Evolutionary conservation across 1,140 invertebrate genomes (phyloP), one percentile per base, ranked within the genome.

Genomic region (Dolichoris vasculosae): DNA sequence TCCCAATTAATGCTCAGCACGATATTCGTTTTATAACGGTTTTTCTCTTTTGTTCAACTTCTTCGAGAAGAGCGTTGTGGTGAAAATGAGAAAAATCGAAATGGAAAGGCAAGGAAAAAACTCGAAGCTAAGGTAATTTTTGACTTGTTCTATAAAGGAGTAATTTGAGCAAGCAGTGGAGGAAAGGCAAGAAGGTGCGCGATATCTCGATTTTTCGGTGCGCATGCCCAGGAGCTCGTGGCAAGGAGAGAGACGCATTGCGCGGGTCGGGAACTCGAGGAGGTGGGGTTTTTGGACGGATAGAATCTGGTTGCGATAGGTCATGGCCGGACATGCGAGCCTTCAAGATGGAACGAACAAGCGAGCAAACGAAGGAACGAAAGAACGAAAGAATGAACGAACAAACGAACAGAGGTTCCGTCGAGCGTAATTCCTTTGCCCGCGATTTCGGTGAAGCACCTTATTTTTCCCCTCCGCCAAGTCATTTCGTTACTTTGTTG

Each of bases 301-400:
- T 86, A 80, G 85, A 86, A 86, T 86, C 85, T 86, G 85, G 75
- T 86, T 86, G 79, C 71, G 85, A 86, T 82, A 86, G 85, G 85
- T 86, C 85, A 86, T 78, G 85, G 85, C 80, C 85, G 85, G 85
- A 83, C 85, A 80, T 67, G 80, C 85, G 59, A 86, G 79, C 84
- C 84, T 82, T 83, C 85, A 86, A 86, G 85, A 86, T 86, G 80
- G 85, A 81, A 64, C 69, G 43, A 51, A 32, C 79, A 30, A 11
- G n/a, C 73, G 43, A 64, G n/a, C n/a, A n/a, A n/a, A n/a, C n/a
- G 85, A 86, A 82, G 80, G 85, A 81, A 64, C 69, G 43, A 51
- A 32, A 64, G 43, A 11, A 15, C 73, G 43, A 64, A 86, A 86
- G 85, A 86, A 82, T 73, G 85, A 81, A 64, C 69, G 43, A 51